Percentiles rank a stretch among this genome's conserved stretches.
Evolutionary conservation across 2,888 invertebrate genomes (phyloP).

Genomic region (Seira ritae): DNA sequence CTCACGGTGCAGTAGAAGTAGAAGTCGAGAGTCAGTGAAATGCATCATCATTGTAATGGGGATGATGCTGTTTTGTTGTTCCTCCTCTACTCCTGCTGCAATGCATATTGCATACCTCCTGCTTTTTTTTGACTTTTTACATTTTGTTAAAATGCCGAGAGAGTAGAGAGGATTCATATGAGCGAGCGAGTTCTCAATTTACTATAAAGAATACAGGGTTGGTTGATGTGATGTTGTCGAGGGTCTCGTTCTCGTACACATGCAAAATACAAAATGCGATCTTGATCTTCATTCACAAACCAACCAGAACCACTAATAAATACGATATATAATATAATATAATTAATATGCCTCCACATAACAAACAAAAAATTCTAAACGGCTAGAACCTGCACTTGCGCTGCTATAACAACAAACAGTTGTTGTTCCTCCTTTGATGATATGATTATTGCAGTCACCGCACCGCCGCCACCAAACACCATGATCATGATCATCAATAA

Average conservation of each 20-base stretch:
- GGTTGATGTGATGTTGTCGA: background rate
- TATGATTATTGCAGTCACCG: background rate
- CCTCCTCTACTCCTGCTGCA: background rate
- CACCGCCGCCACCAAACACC: background rate
- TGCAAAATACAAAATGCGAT: background rate
- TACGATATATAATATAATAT: too few relatives aligned
- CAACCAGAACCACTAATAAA: constrained; percentile 2
- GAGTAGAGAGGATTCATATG: background rate
- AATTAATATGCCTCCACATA: background rate
- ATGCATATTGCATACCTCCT: background rate
- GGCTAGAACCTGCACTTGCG: background rate
- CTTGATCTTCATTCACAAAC: background rate
- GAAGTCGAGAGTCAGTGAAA: too few relatives aligned
- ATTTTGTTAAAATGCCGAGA: background rate
- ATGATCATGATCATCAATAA: background rate
- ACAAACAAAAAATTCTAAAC: background rate
- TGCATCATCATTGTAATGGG: too few relatives aligned
- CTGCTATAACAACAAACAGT: too few relatives aligned
- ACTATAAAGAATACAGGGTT: too few relatives aligned
- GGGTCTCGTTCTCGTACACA: background rate
- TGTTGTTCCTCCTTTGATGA: background rate
- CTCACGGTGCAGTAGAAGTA: background rate
- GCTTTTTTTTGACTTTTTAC: background rate
- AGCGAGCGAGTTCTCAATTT: too few relatives aligned
- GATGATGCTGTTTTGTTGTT: background rate